phyloP scores from a whole-genome alignment of 2,888 invertebrate species.

The Drosophila koepferae region DNA sequence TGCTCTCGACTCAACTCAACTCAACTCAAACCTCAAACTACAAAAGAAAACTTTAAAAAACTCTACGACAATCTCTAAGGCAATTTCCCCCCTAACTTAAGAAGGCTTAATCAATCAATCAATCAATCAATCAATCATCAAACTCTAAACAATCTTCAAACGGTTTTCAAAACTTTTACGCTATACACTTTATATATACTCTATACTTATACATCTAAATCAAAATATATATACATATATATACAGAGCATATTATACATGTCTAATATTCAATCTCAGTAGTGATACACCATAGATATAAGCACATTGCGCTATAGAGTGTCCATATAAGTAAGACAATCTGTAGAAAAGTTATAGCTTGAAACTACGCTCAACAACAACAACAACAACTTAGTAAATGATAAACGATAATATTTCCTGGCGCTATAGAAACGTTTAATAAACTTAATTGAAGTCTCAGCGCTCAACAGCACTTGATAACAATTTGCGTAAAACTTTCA shows the following conservation, averaged over 20 bases:
- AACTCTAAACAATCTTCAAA: slow-evolving; percentile 71
- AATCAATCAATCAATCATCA: slow-evolving; percentile 58
- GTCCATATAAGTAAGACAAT: slow-evolving; percentile 37
- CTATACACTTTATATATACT: slow-evolving; percentile 42
- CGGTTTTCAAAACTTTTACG: slow-evolving; percentile 59
- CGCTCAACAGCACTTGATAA: slow-evolving; percentile 44
- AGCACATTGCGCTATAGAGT: slow-evolving; percentile 36
- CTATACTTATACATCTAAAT: slow-evolving; percentile 42
- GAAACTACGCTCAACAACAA: slow-evolving; percentile 52
- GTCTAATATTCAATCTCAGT: slow-evolving; percentile 66
- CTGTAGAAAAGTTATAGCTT: slow-evolving; percentile 29
- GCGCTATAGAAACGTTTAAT: slow-evolving; percentile 23
- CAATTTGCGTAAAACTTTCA: slow-evolving; percentile 76
- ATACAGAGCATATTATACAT: slow-evolving; percentile 39
- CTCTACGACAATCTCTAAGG: slow-evolving; percentile 75
- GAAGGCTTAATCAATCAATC: slow-evolving; percentile 57
- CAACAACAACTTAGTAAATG: slow-evolving; percentile 32
- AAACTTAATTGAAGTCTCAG: slow-evolving; percentile 15
- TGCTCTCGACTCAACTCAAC: slow-evolving; percentile 58
- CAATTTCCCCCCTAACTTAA: slow-evolving; percentile 42
- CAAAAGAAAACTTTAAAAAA: slow-evolving; percentile 41
- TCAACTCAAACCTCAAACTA: slow-evolving; percentile 58
- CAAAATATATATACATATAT: slow-evolving; percentile 24
- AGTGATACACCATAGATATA: slow-evolving; percentile 60
- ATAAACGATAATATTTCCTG: slow-evolving; percentile 18